Evolutionary conservation across 2,113 vertebrate species (phyloP), one percentile per base, ranked within the genome.

Genomic region (Otis tarda): DNA sequence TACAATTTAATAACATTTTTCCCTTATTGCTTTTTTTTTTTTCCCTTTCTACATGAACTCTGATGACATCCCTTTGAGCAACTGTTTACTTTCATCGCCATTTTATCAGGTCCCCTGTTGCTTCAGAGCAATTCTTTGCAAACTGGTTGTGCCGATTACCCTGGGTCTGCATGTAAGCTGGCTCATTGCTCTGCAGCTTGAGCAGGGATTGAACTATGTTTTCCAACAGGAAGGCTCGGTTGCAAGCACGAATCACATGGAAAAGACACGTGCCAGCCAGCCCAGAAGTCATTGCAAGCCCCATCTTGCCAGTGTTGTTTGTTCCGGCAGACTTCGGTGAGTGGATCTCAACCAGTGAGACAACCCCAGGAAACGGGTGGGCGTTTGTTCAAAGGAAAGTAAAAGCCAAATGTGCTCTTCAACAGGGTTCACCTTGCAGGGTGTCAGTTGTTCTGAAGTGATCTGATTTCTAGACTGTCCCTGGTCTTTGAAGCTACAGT

Each of bases 351-450:
- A 12, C 17, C 28, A 5, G 7, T 10, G 17, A 57, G 59, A n/a
- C 57, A 50, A 39, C 18, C 13, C 57, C 85, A 52, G 87, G 87
- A 87, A 70, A 81, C 0, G 50, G 28, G 85, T 91, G 73, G 88
- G 57, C 60, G 88, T 95, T 89, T 88, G 76, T 93, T 95, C 94
- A 95, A 90, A 81, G 81, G 91, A 88, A 90, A 74, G 50, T 25
- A 89, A 56, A 92, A 95, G 61, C 50, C 83, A 93, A 82, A 71
- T 45, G 52, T 87, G 77, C 83, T 86, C 79, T 91, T 89, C 83
- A 84, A 7, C 17, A 69, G 61, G 50, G 52, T 16, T 95, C 83
- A 74, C 81, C 89, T 91, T 82, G 75, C 67, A 84, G 50, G 53
- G 28, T 83, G 84, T 64, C 74, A 53, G 47, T 30, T 60, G 43